Percentiles rank a stretch among this genome's conserved stretches.
Conservation (phyloP, 2,888 invertebrate genomes). For the Lasioglossum marginatum region DNA sequence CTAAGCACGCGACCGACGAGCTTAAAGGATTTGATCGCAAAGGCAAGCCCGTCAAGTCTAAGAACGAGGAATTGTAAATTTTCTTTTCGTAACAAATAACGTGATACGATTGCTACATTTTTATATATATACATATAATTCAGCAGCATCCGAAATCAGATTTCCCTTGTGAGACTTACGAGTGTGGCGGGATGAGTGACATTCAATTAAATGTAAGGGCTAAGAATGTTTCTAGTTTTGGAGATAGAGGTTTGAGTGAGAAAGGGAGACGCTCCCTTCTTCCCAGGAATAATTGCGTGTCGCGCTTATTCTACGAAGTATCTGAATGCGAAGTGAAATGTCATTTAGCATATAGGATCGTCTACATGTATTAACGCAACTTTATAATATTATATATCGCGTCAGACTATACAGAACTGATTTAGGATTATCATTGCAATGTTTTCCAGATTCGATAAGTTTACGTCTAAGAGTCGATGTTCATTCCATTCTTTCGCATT, state of each 20-base stretch:
- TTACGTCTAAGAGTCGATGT: conserved; percentile 38
- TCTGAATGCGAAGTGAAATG: conserved; percentile 44
- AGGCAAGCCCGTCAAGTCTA: conserved; percentile 89
- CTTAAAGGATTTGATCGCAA: conserved; percentile 94
- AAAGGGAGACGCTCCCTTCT: conserved; percentile 11
- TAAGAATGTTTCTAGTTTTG: conserved; percentile 39
- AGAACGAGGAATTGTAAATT: conserved; percentile 86
- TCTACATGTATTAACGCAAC: conserved; percentile 58
- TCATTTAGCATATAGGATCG: conserved; percentile 60
- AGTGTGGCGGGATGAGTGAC: conserved; percentile 32
- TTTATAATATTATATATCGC: conserved; percentile 58
- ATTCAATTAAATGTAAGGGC: conserved; percentile 31
- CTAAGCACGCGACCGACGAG: conserved; percentile 95
- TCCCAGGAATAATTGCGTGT: conserved; percentile 6
- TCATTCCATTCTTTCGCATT: conserved; percentile 67
- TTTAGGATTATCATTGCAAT: conserved; percentile 50
- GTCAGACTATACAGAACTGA: conserved; percentile 58
- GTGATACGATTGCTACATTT: conserved; percentile 49
- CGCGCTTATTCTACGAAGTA: conserved; percentile 50
- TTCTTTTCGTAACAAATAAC: conserved; percentile 24
- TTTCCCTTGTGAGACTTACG: conserved; percentile 33
- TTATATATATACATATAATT: conserved; percentile 32
- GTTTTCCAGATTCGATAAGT: conserved; percentile 50
- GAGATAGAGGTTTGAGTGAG: conserved; percentile 19
- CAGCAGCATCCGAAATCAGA: conserved; percentile 37